Conservation (phyloP, 2,888 invertebrate species). For the Leptodirus hochenwartii region DNA sequence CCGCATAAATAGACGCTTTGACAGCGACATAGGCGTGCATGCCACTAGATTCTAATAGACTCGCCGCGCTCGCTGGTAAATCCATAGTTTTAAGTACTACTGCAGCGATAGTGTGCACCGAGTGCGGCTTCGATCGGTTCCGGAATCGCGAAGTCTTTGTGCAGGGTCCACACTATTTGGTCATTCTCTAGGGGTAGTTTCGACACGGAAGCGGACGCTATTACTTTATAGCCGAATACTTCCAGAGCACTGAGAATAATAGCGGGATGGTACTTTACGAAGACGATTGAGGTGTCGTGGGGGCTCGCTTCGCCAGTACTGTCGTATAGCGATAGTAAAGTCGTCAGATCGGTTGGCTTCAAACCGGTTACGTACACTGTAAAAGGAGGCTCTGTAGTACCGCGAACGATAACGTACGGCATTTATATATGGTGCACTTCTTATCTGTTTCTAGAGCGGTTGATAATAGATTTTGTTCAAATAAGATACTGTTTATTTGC, state of each 20-base stretch:
- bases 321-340: conserved; percentile 63
- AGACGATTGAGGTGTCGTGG: conserved; percentile 69
- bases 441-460: too few species aligned
- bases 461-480: too few species aligned
- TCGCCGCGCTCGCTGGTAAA: conserved; percentile 20
- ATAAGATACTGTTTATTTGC: too few species aligned
- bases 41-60: conserved; percentile 29
- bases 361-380: conserved; percentile 72
- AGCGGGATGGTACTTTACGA: conserved; percentile 74
- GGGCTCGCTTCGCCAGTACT: conserved; percentile 53
- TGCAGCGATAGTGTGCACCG: conserved; percentile 3
- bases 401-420: conserved; percentile 83
- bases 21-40: conserved; percentile 56
- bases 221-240: conserved; percentile 75
- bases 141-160: conserved; percentile 70
- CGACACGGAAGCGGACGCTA: conserved; percentile 63
- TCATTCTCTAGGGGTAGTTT: conserved; percentile 68
- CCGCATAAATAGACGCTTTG: conserved; percentile 60
- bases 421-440: conserved; percentile 29
- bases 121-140: conserved; percentile 38
- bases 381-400: conserved; percentile 79
- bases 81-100: background rate
- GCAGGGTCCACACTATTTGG: conserved; percentile 85
- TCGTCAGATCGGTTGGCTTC: conserved; percentile 69
- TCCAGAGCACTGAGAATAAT: conserved; percentile 73